Evolutionary conservation across 2,888 invertebrate species (phyloP), one percentile per base, ranked within the genome.

Genomic region (Marronus borbonicus): DNA sequence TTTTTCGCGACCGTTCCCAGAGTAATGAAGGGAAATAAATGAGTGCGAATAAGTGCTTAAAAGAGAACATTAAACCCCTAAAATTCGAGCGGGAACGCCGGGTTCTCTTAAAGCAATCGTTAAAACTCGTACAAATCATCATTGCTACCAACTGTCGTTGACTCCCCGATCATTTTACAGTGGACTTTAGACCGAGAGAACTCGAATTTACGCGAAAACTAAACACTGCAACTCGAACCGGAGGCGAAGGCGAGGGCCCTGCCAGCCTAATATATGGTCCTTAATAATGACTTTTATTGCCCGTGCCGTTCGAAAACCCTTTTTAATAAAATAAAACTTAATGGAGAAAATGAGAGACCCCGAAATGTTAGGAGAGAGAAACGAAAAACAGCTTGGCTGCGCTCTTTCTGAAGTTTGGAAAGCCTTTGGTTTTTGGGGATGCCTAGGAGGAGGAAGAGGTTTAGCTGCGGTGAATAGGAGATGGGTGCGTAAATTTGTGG

Each of bases 121-220:
- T 86, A 86, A 87, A 87, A 86, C 83, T 84, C 83, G 85, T 84
- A 86, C 87, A 87, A 87, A 87, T 87, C 86, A 87, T 85, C 84
- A 86, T 86, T 84, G 85, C 84, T 84, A 83, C 86, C 87, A 87
- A 87, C 86, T 87, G 87, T 81, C 83, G 85, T 85, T 86, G 87
- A 87, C 87, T 87, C 84, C 31, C 36, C 85, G 86, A 87, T 86
- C 86, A 86, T 86, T 84, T 84, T 85, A 84, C 85, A 84, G 87
- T 87, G 86, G 85, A 87, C 55, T 20, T 20, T 20, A 20, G 8
- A 20, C 86, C 86, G 82, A 68, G 44, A 28, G 78, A 49, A 74
- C 8, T 80, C 80, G 84, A 83, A 86, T 87, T 86, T 86, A 86
- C 85, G 85, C 83, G 82, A 81, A 82, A 85, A 85, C 85, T 85